Base-by-base conservation (phyloP, 2,113 vertebrate genomes). In the Platysteira castanea region DNA sequence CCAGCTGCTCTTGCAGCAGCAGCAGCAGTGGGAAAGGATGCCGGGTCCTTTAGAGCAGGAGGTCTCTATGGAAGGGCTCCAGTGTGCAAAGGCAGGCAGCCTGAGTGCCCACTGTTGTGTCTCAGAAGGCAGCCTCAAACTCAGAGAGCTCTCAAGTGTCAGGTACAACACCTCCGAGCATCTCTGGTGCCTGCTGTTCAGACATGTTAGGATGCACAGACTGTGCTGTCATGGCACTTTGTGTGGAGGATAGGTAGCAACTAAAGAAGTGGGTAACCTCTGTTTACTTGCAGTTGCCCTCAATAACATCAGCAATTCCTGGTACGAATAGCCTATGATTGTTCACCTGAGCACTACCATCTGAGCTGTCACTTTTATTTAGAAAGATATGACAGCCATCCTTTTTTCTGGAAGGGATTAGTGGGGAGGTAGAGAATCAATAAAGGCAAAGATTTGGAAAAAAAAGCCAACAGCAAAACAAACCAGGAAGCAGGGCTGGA, bases 351-450 rank as follows among this genome's bases (percentile, higher is more conserved):
- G 83, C 30, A n/a, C 85, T 84, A 53, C 71, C 64, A 81, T 57
- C n/a, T 0, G 2, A 64, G 68, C 64, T 94, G 82, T 94, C 93
- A 68, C 79, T 71, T 94, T 94, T 93, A 84, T 93, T 95, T 94
- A 95, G 76, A 94, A 94, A 84, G 68, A 90, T 64, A 54, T 90
- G 76, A 78, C 79, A 86, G 64, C 47, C 68, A 71, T 94, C 76
- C 84, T 83, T 89, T 84, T 77, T 77, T 88, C 85, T 94, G 79
- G 82, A 90, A 88, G 60, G 71, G 90, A 95, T 94, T 94, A 90
- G 59, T 60, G 13, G 54, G 30, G 64, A 88, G 37, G 67, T 83
- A 88, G 28, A 37, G 18, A 90, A 96, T 96, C 95, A 81, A 95
- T 96, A 94, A 92, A 89, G 76, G 64, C 93, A 95, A 95, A 92